Percentiles rank a stretch among this genome's conserved stretches.
These are phyloP conservation scores for Tachina lurida DNA, from an alignment of 2,888 invertebrate genomes.

Conservation along the genomic window DNA sequence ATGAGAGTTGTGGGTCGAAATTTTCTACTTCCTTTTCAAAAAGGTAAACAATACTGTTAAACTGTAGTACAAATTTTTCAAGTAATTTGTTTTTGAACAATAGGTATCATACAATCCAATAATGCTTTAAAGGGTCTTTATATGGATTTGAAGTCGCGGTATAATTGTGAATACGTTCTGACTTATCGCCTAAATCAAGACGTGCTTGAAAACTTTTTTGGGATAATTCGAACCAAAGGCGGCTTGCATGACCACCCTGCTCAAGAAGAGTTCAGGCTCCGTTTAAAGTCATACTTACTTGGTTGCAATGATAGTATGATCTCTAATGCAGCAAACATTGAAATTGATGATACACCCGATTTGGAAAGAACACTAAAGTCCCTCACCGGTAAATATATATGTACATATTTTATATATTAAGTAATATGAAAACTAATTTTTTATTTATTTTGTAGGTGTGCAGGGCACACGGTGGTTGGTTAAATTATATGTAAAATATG, in stretches of 20 bases:
- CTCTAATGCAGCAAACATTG: conserved; percentile 14
- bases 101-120: conserved; percentile 61
- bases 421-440: conserved; percentile 19
- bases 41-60: conserved; percentile 35
- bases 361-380: conserved; percentile 9
- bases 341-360: conserved; percentile 22
- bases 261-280: conserved; percentile 7
- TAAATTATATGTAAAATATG: too few relatives aligned
- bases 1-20: conserved; percentile 56
- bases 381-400: neutral
- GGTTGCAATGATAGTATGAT: neutral
- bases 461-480: too few relatives aligned
- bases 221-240: conserved; percentile 5
- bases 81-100: neutral
- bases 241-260: conserved; percentile 4
- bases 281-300: neutral
- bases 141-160: conserved; percentile 28
- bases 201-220: conserved; percentile 13
- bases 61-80: neutral
- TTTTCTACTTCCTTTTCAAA: conserved; percentile 55
- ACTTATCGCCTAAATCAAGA: conserved; percentile 52
- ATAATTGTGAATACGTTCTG: conserved; percentile 47
- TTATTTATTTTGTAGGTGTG: conserved; percentile 14
- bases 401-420: neutral
- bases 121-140: conserved; percentile 44